These are phyloP conservation scores for Hypanus sabinus DNA, from an alignment of 2,113 vertebrate genomes.

Conservation along the genomic window DNA sequence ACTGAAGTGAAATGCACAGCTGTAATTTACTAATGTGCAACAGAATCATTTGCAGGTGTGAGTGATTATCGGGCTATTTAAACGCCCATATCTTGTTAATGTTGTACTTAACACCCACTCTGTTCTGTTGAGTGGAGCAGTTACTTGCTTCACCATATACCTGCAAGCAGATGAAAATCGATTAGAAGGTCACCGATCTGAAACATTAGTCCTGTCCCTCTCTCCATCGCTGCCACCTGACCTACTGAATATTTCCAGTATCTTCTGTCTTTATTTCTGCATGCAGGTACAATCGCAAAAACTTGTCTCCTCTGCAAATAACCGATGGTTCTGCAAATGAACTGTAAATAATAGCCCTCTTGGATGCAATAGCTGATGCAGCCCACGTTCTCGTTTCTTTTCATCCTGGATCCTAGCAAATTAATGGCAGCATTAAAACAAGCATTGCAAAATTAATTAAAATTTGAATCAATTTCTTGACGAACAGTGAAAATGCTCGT, in stretches of 20 bases:
- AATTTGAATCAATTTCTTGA: background rate
- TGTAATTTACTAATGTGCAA: background rate
- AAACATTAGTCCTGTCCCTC: too few relatives aligned
- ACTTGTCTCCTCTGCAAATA: too few relatives aligned
- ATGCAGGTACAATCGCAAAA: too few relatives aligned
- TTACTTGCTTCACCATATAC: background rate
- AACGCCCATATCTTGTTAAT: background rate
- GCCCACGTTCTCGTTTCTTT: background rate
- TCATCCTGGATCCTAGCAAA: background rate
- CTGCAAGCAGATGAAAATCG: too few relatives aligned
- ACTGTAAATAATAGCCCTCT: too few relatives aligned
- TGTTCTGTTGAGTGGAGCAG: background rate
- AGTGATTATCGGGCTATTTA: background rate
- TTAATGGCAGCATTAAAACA: background rate
- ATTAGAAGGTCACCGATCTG: too few relatives aligned
- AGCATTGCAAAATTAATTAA: background rate
- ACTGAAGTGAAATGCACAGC: background rate
- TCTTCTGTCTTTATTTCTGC: too few relatives aligned
- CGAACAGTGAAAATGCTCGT: background rate
- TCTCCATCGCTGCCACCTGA: too few relatives aligned
- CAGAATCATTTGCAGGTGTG: background rate
- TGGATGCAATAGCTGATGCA: too few relatives aligned
- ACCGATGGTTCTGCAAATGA: too few relatives aligned
- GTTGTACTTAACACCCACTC: background rate
- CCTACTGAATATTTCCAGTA: too few relatives aligned